Evolutionary conservation across 2,888 invertebrate genomes (phyloP).

Genomic region (Agrotis puta): DNA sequence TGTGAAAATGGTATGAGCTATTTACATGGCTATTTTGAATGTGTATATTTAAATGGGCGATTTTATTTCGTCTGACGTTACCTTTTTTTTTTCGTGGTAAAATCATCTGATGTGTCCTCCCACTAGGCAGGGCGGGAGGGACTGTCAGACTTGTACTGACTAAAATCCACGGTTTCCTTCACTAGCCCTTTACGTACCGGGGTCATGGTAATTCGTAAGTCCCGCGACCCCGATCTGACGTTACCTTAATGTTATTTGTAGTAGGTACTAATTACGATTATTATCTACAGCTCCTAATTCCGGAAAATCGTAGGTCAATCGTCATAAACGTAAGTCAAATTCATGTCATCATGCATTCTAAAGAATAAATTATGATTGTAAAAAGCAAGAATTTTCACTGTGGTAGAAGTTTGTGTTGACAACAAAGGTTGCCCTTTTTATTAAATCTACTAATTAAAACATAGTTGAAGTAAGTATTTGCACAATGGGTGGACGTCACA

Average conservation of each 20-base stretch:
- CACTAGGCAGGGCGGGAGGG: too few species aligned
- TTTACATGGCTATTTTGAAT: slow-evolving; percentile 22
- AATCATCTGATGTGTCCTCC: too few species aligned
- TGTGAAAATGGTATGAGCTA: slow-evolving; percentile 43
- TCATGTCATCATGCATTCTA: not conserved
- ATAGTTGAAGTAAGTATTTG: too few species aligned
- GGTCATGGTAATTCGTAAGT: too few species aligned
- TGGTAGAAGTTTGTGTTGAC: not conserved
- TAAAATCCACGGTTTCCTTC: too few species aligned
- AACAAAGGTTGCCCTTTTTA: not conserved
- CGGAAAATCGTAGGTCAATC: not conserved
- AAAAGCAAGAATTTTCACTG: not conserved
- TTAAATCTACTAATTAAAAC: not conserved
- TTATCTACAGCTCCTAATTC: not conserved
- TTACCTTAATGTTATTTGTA: not conserved
- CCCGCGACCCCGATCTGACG: too few species aligned
- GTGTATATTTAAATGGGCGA: slow-evolving; percentile 8
- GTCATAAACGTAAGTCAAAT: not conserved
- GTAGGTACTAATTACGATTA: not conserved
- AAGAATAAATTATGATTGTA: not conserved
- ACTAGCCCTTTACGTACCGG: too few species aligned
- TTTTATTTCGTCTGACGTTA: not conserved
- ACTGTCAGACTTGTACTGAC: too few species aligned
- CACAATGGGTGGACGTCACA: too few species aligned
- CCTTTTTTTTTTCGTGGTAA: too few species aligned